A percentile compares a stretch with the other conserved stretches of the same genome.
Evolutionary conservation across 1,140 invertebrate genomes (phyloP).

Genomic region (Diorhabda carinulata): DNA sequence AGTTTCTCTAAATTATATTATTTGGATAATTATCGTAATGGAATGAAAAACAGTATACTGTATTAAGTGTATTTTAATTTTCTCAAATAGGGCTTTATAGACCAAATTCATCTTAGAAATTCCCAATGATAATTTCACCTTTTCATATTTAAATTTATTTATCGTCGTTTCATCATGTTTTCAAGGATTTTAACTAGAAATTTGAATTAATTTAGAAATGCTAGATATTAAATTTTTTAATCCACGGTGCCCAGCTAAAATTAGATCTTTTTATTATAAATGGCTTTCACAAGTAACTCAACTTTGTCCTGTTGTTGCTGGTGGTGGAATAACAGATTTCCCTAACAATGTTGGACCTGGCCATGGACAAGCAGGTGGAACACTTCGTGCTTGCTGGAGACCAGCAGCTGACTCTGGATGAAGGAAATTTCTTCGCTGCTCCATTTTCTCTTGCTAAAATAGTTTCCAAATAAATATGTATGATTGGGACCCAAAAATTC

Average conservation of each 20-base stretch:
- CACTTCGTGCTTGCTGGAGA: slow-evolving; percentile 48
- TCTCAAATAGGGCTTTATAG: too few species aligned
- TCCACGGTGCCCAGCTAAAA: background rate
- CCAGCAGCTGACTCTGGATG: slow-evolving; percentile 76
- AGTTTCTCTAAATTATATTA: too few species aligned
- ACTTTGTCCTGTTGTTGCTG: slow-evolving; percentile 42
- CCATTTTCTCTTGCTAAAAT: slow-evolving; percentile 55
- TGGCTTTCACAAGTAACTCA: slow-evolving; percentile 24
- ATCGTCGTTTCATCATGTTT: too few species aligned
- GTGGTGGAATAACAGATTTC: slow-evolving; percentile 47
- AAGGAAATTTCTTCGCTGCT: slow-evolving; percentile 76
- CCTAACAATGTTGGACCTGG: slow-evolving; percentile 43
- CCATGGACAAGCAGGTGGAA: slow-evolving; percentile 45
- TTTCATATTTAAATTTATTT: too few species aligned
- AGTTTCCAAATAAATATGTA: background rate
- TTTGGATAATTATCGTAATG: too few species aligned
- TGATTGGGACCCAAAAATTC: too few species aligned
- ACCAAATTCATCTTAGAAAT: too few species aligned
- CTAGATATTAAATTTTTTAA: background rate
- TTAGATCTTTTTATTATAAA: background rate
- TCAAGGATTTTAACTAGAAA: too few species aligned
- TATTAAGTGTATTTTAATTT: too few species aligned
- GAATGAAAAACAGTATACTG: too few species aligned
- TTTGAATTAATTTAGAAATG: too few species aligned
- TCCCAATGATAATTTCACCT: too few species aligned